These are phyloP conservation scores for Drosophila subsilvestris DNA, from an alignment of 2,888 invertebrate species.

Conservation along the genomic window DNA sequence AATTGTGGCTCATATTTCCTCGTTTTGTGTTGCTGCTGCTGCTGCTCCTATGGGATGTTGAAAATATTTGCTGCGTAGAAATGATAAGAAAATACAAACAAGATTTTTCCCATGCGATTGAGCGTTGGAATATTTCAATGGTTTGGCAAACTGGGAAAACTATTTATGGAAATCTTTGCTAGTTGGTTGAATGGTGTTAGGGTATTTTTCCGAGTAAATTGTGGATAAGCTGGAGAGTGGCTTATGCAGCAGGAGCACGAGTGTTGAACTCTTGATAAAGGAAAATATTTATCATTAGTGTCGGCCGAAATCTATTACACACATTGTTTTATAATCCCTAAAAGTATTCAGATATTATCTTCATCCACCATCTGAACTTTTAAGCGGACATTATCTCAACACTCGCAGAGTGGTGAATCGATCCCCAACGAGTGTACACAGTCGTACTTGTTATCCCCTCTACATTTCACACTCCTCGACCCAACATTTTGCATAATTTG, in stretches of 20 bases:
- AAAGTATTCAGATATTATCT: too few relatives aligned
- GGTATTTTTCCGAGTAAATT: not conserved
- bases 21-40: not conserved
- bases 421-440: too few relatives aligned
- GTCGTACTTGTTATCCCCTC: not conserved
- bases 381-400: too few relatives aligned
- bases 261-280: too few relatives aligned
- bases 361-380: not conserved
- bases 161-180: not conserved
- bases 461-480: not conserved
- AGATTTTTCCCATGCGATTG: not conserved
- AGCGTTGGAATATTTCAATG: not conserved
- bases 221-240: not conserved
- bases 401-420: too few relatives aligned
- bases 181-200: not conserved
- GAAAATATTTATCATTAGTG: too few relatives aligned
- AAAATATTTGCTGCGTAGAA: conserved; percentile 15
- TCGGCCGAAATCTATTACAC: too few relatives aligned
- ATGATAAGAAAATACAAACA: conserved; percentile 25
- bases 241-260: too few relatives aligned
- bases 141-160: not conserved
- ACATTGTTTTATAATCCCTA: too few relatives aligned
- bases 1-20: conserved; percentile 8
- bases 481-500: not conserved
- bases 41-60: not conserved